Evolutionary conservation across 2,113 vertebrate species (phyloP).

Genomic region (Oncorhynchus mykiss): DNA sequence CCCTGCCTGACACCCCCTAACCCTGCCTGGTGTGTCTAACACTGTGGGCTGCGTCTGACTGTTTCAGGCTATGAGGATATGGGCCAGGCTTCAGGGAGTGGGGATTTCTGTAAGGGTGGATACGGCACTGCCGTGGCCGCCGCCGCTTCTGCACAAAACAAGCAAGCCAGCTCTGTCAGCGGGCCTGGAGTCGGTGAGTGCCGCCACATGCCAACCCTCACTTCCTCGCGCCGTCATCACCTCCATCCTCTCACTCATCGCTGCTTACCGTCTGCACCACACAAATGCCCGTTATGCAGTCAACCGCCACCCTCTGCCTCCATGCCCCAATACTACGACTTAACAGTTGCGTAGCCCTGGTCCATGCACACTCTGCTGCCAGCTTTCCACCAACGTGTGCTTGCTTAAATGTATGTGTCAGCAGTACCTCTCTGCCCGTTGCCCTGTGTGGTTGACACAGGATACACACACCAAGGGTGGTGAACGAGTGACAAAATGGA

Average conservation of each 20-base stretch:
- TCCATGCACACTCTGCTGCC: constrained; percentile 2
- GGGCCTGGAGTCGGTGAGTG: constrained; percentile 83
- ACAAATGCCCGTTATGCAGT: constrained; percentile 37
- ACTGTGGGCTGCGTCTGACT: constrained; percentile 78
- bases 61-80: constrained; percentile 88
- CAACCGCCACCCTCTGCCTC: constrained; percentile 10
- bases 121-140: constrained; percentile 80
- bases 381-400: constrained; percentile 11
- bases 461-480: no score
- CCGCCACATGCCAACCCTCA: constrained; percentile 62
- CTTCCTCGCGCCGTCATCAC: constrained; percentile 47
- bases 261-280: constrained; percentile 43
- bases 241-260: constrained; percentile 44
- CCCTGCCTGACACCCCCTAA: constrained; percentile 22
- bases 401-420: constrained; percentile 27
- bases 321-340: constrained; percentile 26
- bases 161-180: constrained; percentile 78
- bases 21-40: constrained; percentile 77
- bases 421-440: background rate
- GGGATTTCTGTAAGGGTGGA: constrained; percentile 86
- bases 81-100: constrained; percentile 82
- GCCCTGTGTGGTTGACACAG: background rate
- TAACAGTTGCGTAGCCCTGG: constrained; percentile 43
- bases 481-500: no score
- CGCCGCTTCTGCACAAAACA: constrained; percentile 79